Base-by-base conservation (phyloP, 2,888 invertebrate species). In the Melinopterus prodromus region DNA sequence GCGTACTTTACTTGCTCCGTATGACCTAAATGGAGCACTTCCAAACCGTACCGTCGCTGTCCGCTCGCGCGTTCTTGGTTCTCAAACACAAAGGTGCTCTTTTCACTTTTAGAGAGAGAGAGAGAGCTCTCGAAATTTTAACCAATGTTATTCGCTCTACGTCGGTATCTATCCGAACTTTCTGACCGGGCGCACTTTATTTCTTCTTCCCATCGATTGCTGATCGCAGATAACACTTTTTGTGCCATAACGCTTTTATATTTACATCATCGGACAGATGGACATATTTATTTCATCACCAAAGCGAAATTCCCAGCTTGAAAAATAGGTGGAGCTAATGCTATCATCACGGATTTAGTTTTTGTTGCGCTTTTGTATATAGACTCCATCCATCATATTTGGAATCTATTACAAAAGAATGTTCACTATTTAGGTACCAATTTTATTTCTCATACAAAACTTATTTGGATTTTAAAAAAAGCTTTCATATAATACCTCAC, bases 21-120 rank as follows among this genome's bases (percentile, higher is more conserved):
- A 85, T 87, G 87, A 87, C 87, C 87, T 87, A 87, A 87, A 87
- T 87, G 87, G 87, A 87, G 86, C 87, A 87, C 86, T 85, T 86
- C 86, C 85, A 87, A 87, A 87, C 86, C 84, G 83, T 83, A 82
- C 83, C 53, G 12, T 53, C 7, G 53, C 53, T 53, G 12, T 53
- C 53, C 53, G 53, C 53, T 53, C 7, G 53, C 53, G 53, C 53
- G 53, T 53, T 53, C 53, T 53, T 53, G 9, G 53, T 53, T 53
- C 53, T 53, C 12, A 53, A 53, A 53, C 53, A 53, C 53, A 53
- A 53, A 53, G 53, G 53, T 12, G 7, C 53, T 53, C 53, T 53
- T 53, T 53, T 53, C 53, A 53, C 53, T 53, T 53, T 53, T 53
- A 53, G 53, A 53, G 53, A 53, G 53, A 53, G 53, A 53, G 7